Percentiles rank a stretch among this genome's conserved stretches.
These are phyloP conservation scores for western clawed frog (Xenopus tropicalis) DNA, from an alignment of 2,113 vertebrate species.

Conservation along the genomic window UCB_Xtro_10.0 CM004447.2:81402501-81403000, in stretches of 20 bases:
- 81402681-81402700: constrained; percentile 43
- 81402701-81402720: constrained; percentile 46
- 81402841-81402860: too few relatives aligned
- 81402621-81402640: constrained; percentile 32
- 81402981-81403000: too few relatives aligned
- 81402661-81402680: constrained; percentile 37
- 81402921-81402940: too few relatives aligned
- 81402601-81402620: constrained; percentile 42
- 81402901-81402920: too few relatives aligned
- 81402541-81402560: neutral
- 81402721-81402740: constrained; percentile 41
- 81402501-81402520: neutral
- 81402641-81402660: constrained; percentile 42
- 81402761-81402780: constrained; percentile 45
- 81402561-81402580: constrained; percentile 23
- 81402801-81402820: neutral
- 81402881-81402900: too few relatives aligned
- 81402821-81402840: too few relatives aligned
- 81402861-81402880: too few relatives aligned
- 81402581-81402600: constrained; percentile 45
- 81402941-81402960: neutral
- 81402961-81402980: too few relatives aligned
- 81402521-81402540: constrained; percentile 4
- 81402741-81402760: constrained; percentile 42
- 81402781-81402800: constrained; percentile 34